Evolutionary conservation across 2,888 invertebrate genomes (phyloP).

Genomic region (Lagria hirta): DNA sequence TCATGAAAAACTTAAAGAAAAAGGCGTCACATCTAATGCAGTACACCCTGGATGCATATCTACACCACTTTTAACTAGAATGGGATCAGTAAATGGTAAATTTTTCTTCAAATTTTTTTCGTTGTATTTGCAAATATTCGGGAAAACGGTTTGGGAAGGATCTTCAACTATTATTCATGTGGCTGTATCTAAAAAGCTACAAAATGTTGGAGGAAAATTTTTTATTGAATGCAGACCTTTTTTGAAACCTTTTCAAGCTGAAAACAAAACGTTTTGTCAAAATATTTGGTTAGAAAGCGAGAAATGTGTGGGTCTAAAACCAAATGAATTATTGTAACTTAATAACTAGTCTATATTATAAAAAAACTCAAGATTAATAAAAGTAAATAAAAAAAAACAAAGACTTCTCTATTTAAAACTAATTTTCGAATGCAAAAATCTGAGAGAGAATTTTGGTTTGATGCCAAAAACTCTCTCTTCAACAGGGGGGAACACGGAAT

Average conservation of each 20-base stretch:
- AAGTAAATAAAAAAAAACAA: no score
- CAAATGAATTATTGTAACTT: no score
- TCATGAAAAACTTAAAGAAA: constrained; percentile 7
- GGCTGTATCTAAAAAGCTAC: constrained; percentile 1
- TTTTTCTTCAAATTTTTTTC: background rate
- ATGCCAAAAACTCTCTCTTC: no score
- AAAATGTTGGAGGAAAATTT: constrained; percentile 3
- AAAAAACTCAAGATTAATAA: no score
- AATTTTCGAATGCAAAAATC: no score
- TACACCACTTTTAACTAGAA: constrained; percentile 1
- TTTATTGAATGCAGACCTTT: constrained; percentile 6
- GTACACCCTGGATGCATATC: constrained; percentile 8
- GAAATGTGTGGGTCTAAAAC: constrained; percentile 3
- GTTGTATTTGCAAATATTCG: background rate
- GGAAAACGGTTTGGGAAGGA: constrained; percentile 9
- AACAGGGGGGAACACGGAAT: no score
- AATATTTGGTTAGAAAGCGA: constrained; percentile 9
- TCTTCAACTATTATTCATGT: background rate
- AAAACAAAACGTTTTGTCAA: constrained; percentile 3
- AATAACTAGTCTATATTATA: no score
- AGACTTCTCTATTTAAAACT: no score
- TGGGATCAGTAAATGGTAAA: background rate
- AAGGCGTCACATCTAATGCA: constrained; percentile 6
- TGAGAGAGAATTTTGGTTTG: no score
- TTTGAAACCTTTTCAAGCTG: constrained; percentile 1